A percentile compares a stretch with the other conserved stretches of the same genome.
Evolutionary conservation across 2,797 vertebrate species (phyloP).

Genomic region (Numenius phaeopus): DNA sequence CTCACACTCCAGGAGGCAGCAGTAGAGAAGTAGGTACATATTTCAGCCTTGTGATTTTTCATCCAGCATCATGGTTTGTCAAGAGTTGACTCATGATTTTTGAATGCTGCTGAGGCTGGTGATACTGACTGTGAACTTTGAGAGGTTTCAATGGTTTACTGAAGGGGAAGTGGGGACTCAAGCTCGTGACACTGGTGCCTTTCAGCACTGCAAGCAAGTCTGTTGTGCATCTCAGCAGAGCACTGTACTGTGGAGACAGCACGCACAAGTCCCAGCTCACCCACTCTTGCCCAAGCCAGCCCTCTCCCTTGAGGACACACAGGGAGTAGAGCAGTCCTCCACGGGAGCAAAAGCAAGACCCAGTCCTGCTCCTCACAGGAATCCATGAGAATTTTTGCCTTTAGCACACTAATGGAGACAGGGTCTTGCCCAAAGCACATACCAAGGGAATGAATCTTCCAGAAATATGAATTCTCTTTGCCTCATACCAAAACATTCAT

Average conservation of each 20-base stretch:
- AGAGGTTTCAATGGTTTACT: not conserved
- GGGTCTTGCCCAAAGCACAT: constrained; percentile 53
- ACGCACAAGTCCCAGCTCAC: not conserved
- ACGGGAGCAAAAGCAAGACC: not conserved
- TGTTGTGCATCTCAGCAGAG: not conserved
- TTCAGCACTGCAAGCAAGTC: not conserved
- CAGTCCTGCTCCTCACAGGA: not conserved
- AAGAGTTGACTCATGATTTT: not conserved
- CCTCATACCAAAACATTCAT: constrained; percentile 68
- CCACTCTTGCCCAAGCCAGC: not conserved
- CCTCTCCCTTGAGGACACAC: not conserved
- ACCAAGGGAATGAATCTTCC: constrained; percentile 48
- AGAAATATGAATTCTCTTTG: constrained; percentile 56
- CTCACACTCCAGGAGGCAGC: not conserved
- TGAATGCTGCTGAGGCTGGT: not conserved
- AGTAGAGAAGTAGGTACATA: not conserved
- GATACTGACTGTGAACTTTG: not conserved
- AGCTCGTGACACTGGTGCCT: not conserved
- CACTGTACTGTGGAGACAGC: not conserved
- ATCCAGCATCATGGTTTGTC: not conserved
- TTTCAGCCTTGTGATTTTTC: not conserved
- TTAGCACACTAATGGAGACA: constrained; percentile 3
- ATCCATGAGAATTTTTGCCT: constrained; percentile 36
- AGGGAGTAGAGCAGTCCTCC: not conserved
- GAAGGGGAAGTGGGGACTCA: not conserved